A percentile compares a stretch with the other conserved stretches of the same genome.
These are phyloP conservation scores for Pagrus major DNA, from an alignment of 2,113 vertebrate species.

Conservation along the genomic window DNA sequence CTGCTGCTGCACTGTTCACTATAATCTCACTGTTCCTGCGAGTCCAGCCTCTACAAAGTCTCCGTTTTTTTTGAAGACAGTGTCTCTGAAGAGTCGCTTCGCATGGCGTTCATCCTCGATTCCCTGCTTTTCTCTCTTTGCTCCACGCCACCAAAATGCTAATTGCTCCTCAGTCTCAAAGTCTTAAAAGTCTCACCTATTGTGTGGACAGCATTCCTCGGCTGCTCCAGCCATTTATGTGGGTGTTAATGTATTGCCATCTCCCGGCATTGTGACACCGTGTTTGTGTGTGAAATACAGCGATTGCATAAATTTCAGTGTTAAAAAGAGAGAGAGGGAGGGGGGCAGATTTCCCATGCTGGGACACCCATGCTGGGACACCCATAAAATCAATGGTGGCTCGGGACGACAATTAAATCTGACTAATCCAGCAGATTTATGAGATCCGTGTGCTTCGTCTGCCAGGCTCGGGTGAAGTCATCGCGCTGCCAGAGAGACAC, in stretches of 20 bases:
- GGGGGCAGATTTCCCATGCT: slow-evolving; percentile 64
- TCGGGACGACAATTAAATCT: slow-evolving; percentile 76
- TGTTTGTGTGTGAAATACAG: slow-evolving; percentile 75
- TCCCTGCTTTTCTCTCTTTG: slow-evolving; percentile 51
- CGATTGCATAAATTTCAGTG: slow-evolving; percentile 79
- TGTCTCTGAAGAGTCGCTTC: slow-evolving; percentile 36
- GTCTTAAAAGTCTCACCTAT: slow-evolving; percentile 82
- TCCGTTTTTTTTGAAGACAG: slow-evolving; percentile 24
- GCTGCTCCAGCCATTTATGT: slow-evolving; percentile 71
- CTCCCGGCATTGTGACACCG: slow-evolving; percentile 69
- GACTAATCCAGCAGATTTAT: slow-evolving; percentile 82
- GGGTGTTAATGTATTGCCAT: slow-evolving; percentile 78
- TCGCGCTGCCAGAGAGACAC: slow-evolving; percentile 62
- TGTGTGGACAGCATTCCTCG: slow-evolving; percentile 77
- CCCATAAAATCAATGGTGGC: slow-evolving; percentile 76
- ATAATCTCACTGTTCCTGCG: slow-evolving; percentile 55
- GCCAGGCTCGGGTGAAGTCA: slow-evolving; percentile 74
- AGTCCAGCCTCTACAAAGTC: slow-evolving; percentile 36
- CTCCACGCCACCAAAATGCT: slow-evolving; percentile 70
- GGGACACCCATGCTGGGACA: slow-evolving; percentile 72
- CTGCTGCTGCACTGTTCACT: slow-evolving; percentile 61
- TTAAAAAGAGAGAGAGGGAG: slow-evolving; percentile 37
- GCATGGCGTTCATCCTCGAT: slow-evolving; percentile 42
- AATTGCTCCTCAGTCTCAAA: slow-evolving; percentile 73
- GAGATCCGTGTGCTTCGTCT: slow-evolving; percentile 62